Base-by-base conservation (phyloP, 2,888 invertebrate genomes). In the Strigamia transsilvanica region DNA sequence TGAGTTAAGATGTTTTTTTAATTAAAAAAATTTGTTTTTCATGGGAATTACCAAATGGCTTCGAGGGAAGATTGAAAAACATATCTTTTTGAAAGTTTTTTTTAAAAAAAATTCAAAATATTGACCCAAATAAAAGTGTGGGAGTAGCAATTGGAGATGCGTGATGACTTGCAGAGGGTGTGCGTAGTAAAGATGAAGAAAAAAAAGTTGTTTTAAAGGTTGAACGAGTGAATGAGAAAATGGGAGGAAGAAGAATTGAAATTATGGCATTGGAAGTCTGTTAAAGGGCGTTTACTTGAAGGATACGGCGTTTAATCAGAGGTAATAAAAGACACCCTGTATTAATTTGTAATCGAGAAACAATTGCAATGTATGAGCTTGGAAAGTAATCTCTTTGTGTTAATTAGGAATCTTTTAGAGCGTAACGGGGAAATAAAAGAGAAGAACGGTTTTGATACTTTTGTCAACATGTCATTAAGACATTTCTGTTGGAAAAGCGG, bases 131-230 rank as follows among this genome's bases (percentile, higher is more conserved):
- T 15, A 15, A 27, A 56, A 32, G 73, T 73, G 73, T 73, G 73
- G 73, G 73, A 73, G 73, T 73, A 73, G 73, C 73, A 32, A 73
- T 27, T 27, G 73, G 73, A 73, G 73, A 73, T 73, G 73, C 13
- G 73, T 27, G 10, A n/a, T 21, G 61, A 66, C 61, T 66, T 66
- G 61, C 21, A 2, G 21, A 13, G 73, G 32, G 73, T 73, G 73
- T 73, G 73, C 27, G 32, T 73, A 73, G 73, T 73, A 32, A 27
- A 73, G 73, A 73, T 32, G 73, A 56, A n/a, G 73, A 56, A n/a
- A 73, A n/a, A 73, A 73, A 73, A 73, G 73, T 6, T 73, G 73
- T 23, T 73, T 73, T 73, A 73, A 73, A 73, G 27, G 73, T 32
- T 73, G 73, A 32, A 32, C 73, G 27, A 73, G 73, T 27, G 73